These are phyloP conservation scores for Rafetus swinhoei DNA, from an alignment of 2,113 vertebrate species.

Conservation along the genomic window DNA sequence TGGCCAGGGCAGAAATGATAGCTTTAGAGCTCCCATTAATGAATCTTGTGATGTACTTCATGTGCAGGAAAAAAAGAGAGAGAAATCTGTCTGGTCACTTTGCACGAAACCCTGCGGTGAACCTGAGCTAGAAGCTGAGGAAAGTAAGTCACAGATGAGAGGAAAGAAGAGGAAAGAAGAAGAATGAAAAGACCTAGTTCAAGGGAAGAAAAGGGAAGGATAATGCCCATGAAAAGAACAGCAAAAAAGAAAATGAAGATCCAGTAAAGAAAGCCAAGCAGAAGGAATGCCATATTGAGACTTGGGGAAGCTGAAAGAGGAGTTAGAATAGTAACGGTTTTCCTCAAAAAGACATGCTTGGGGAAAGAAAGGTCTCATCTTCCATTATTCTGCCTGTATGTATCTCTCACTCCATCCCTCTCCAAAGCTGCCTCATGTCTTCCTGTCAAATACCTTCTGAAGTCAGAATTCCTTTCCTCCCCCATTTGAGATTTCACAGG, in stretches of 20 bases:
- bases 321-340: background rate
- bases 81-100: background rate
- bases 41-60: background rate
- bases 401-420: background rate
- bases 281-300: background rate
- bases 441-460: background rate
- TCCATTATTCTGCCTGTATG: background rate
- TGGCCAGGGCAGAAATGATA: background rate
- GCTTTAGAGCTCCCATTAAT: background rate
- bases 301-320: background rate
- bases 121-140: background rate
- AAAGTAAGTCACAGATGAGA: background rate
- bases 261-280: background rate
- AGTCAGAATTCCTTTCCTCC: background rate
- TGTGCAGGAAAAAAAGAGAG: background rate
- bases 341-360: background rate
- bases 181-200: background rate
- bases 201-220: background rate
- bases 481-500: slow-evolving; percentile 5
- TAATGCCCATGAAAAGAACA: background rate
- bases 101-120: background rate
- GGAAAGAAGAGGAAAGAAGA: background rate
- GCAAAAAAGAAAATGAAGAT: background rate
- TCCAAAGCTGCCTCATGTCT: too few species aligned
- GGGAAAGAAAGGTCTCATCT: background rate